Evolutionary conservation across 2,797 vertebrate genomes (phyloP).

Genomic region (Enteromius argenteus): DNA sequence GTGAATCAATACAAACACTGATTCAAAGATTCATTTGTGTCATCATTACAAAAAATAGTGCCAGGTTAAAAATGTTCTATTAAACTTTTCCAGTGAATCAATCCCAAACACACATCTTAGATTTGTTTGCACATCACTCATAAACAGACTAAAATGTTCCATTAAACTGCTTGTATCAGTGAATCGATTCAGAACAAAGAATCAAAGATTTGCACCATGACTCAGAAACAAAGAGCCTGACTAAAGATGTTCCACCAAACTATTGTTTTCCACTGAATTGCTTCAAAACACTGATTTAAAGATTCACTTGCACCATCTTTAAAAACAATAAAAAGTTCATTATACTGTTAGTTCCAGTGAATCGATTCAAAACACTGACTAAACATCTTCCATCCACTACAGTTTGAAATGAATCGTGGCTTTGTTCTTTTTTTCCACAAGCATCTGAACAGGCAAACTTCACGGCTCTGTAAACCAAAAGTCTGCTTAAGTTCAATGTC

Average conservation of each 20-base stretch:
- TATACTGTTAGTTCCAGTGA: neutral
- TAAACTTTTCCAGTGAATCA: too few relatives aligned
- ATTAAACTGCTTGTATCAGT: neutral
- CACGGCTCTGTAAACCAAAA: conserved; percentile 69
- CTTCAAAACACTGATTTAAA: neutral
- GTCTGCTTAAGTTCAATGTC: conserved; percentile 85
- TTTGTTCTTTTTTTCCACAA: conserved; percentile 54
- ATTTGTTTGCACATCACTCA: too few relatives aligned
- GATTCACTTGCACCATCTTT: neutral
- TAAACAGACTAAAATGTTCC: too few relatives aligned
- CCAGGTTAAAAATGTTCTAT: too few relatives aligned
- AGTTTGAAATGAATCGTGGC: conserved; percentile 50
- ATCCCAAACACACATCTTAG: too few relatives aligned
- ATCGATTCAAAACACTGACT: neutral
- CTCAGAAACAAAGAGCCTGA: too few relatives aligned
- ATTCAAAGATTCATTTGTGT: neutral
- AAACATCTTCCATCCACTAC: conserved; percentile 41
- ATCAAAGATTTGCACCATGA: neutral
- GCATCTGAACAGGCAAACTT: conserved; percentile 67
- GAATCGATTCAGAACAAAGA: neutral
- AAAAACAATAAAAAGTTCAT: too few relatives aligned
- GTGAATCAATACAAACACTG: neutral
- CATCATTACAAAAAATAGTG: too few relatives aligned
- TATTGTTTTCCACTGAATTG: neutral
- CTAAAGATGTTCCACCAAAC: neutral